Evolutionary conservation across 2,797 vertebrate species (phyloP).

Genomic region (Enteromius viviparus): DNA sequence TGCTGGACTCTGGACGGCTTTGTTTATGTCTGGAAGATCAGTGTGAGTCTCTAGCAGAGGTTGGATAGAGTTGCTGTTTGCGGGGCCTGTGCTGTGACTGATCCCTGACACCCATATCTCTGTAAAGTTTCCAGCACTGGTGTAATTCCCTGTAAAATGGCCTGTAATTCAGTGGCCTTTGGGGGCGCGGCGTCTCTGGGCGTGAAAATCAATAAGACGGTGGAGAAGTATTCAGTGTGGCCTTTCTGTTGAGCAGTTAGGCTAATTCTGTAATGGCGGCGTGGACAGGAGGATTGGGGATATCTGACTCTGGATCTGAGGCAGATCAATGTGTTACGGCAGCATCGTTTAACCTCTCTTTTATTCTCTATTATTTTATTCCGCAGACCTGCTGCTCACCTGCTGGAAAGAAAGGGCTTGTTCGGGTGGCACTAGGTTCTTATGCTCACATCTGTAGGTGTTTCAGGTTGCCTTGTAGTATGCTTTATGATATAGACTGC

Average conservation of each 20-base stretch:
- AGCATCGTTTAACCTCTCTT: conserved; percentile 73
- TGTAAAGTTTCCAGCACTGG: conserved; percentile 93
- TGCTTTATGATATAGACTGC: background rate
- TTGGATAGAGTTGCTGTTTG: conserved; percentile 29
- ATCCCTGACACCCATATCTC: conserved; percentile 82
- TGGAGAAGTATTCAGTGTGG: conserved; percentile 68
- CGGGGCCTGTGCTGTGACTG: conserved; percentile 48
- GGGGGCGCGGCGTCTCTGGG: conserved; percentile 76
- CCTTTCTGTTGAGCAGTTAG: conserved; percentile 74
- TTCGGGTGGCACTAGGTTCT: conserved; percentile 7
- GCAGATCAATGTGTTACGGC: conserved; percentile 81
- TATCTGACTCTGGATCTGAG: conserved; percentile 75
- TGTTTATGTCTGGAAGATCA: conserved; percentile 23
- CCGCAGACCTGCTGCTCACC: conserved; percentile 59
- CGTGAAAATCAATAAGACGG: conserved; percentile 80
- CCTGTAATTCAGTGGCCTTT: conserved; percentile 91
- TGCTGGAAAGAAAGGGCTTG: conserved; percentile 3
- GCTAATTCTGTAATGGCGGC: conserved; percentile 80
- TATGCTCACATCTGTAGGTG: conserved; percentile 4
- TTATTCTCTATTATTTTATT: conserved; percentile 10
- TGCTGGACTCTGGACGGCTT: background rate
- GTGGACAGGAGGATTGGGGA: conserved; percentile 66
- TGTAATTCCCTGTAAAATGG: conserved; percentile 95
- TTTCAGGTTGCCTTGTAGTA: background rate
- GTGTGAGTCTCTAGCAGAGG: background rate